Percentiles rank a stretch among this genome's conserved stretches.
Evolutionary conservation across 2,888 invertebrate genomes (phyloP).

Genomic region (Cheilosia scutellata): DNA sequence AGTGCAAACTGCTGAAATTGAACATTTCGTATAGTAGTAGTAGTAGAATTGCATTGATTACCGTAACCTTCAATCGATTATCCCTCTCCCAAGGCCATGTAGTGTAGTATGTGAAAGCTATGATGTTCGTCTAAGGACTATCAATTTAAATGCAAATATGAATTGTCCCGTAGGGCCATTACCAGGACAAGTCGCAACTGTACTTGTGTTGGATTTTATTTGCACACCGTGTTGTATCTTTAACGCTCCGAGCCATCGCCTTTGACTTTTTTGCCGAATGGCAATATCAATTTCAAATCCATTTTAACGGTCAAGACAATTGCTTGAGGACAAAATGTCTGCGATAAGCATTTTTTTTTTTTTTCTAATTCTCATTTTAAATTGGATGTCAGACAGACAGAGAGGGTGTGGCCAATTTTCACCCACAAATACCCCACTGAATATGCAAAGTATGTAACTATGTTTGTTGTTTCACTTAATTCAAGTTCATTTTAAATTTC

Average conservation of each 20-base stretch:
- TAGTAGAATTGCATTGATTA: too few relatives aligned
- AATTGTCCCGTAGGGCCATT: neutral
- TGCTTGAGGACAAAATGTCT: neutral
- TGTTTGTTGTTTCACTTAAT: conserved; percentile 18
- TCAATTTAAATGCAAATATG: conserved; percentile 12
- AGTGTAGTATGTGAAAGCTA: neutral
- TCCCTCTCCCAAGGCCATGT: neutral
- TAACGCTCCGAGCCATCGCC: neutral
- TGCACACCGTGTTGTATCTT: neutral
- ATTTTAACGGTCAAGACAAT: conserved; percentile 14
- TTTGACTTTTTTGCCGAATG: neutral
- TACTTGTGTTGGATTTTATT: neutral
- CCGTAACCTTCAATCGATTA: neutral
- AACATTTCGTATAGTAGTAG: neutral
- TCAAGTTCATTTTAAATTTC: conserved; percentile 11
- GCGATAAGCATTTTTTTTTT: conserved; percentile 4
- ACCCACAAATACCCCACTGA: neutral
- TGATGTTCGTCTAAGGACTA: neutral
- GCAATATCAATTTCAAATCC: conserved; percentile 27
- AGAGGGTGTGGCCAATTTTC: neutral
- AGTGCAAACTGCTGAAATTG: neutral
- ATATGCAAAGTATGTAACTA: conserved; percentile 20
- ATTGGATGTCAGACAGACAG: neutral
- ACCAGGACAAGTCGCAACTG: neutral
- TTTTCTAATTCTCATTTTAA: conserved; percentile 16